A percentile compares a stretch with the other conserved stretches of the same genome.
phyloP scores from a whole-genome alignment of 2,797 vertebrate genomes.

The Scolopax bukidnonensis region DNA sequence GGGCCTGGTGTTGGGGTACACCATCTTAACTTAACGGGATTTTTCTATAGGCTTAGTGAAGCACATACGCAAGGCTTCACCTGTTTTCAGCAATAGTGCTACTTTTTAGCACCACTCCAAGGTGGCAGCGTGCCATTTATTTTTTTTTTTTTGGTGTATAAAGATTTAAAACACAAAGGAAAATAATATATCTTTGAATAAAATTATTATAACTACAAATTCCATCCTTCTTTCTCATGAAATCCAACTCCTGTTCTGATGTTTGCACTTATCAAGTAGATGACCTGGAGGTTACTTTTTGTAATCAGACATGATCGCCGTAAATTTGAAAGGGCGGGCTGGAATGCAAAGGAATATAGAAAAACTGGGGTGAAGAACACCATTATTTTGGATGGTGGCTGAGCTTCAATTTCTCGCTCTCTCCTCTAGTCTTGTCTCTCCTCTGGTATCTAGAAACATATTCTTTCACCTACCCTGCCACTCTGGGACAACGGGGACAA shows the following conservation, averaged over 20 bases:
- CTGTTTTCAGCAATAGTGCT: not conserved
- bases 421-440: not conserved
- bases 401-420: not conserved
- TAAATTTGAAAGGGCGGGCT: not conserved
- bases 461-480: fast-evolving
- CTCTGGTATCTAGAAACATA: not conserved
- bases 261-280: not conserved
- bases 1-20: not conserved
- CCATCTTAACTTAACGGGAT: not conserved
- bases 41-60: not conserved
- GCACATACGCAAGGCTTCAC: not conserved
- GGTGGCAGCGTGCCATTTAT: not conserved
- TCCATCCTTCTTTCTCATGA: not conserved
- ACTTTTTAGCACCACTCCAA: not conserved
- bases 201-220: not conserved
- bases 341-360: not conserved
- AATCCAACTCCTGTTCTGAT: not conserved
- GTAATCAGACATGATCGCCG: not conserved
- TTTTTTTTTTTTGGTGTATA: not conserved
- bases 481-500: not conserved
- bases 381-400: not conserved
- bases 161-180: not conserved
- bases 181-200: not conserved
- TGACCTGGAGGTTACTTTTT: not conserved
- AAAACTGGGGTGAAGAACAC: not conserved